Evolutionary conservation across 1,140 invertebrate species (phyloP).

Genomic region (Sarcophaga bullata): DNA sequence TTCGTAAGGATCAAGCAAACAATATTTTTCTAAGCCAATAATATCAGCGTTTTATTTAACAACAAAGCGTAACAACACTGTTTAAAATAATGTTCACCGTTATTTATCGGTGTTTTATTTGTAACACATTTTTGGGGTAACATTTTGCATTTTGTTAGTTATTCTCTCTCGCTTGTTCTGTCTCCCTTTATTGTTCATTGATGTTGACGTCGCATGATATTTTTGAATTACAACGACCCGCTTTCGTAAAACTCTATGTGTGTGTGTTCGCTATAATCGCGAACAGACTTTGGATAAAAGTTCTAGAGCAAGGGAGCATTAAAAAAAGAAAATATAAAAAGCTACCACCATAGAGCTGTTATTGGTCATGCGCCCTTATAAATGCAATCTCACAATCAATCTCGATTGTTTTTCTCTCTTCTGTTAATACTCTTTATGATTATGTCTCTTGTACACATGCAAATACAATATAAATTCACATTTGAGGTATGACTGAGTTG

Average conservation of each 20-base stretch:
- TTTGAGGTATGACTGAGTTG: neutral
- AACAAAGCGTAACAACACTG: too few relatives aligned
- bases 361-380: conserved; percentile 4
- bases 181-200: neutral
- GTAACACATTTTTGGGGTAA: too few relatives aligned
- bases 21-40: too few relatives aligned
- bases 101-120: too few relatives aligned
- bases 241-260: neutral
- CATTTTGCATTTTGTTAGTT: too few relatives aligned
- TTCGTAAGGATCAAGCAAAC: too few relatives aligned
- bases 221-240: neutral
- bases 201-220: neutral
- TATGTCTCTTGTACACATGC: neutral
- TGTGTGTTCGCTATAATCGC: neutral
- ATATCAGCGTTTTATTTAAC: too few relatives aligned
- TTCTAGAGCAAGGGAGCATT: neutral
- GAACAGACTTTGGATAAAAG: neutral
- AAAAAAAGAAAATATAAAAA: neutral
- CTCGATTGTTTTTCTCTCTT: too few relatives aligned
- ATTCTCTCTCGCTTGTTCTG: too few relatives aligned
- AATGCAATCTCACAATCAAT: too few relatives aligned
- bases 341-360: neutral
- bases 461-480: neutral
- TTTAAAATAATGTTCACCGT: too few relatives aligned
- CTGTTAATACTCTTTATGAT: too few relatives aligned